Evolutionary conservation across 2,797 vertebrate species (phyloP).

Genomic region (Scomberomorus guttatus): DNA sequence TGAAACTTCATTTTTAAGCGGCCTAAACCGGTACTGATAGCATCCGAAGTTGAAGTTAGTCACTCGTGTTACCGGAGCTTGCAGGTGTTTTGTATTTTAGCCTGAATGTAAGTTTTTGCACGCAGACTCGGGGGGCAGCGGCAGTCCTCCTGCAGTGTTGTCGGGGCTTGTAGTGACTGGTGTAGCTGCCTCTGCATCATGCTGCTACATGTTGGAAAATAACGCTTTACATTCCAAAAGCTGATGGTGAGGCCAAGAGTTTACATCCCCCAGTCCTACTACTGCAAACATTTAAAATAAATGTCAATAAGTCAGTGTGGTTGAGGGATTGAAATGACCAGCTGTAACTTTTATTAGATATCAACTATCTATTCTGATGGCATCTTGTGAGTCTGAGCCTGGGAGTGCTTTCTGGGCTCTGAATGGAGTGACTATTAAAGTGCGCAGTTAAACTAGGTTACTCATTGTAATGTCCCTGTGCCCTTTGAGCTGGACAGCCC

Average conservation of each 20-base stretch:
- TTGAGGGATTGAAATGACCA: neutral
- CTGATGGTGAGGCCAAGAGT: constrained; percentile 8
- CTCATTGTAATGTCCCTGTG: constrained; percentile 38
- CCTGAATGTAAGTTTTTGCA: neutral
- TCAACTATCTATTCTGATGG: neutral
- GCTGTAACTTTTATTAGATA: neutral
- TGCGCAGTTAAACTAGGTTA: constrained; percentile 50
- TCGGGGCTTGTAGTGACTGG: constrained; percentile 7
- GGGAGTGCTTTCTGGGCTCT: constrained; percentile 1
- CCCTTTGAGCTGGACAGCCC: constrained; percentile 45
- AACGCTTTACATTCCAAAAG: constrained; percentile 63
- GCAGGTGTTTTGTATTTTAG: neutral
- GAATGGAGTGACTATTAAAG: constrained; percentile 27
- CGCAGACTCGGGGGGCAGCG: rapidly evolving
- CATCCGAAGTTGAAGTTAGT: neutral
- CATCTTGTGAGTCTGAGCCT: neutral
- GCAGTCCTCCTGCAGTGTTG: constrained; percentile 8
- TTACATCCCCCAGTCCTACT: neutral
- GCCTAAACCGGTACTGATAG: neutral
- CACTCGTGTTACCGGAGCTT: neutral
- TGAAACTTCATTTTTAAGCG: neutral
- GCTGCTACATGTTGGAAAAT: constrained; percentile 65
- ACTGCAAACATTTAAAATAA: neutral
- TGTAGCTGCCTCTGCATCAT: constrained; percentile 25
- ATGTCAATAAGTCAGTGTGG: neutral